Percentiles rank a stretch among this genome's conserved stretches.
These are phyloP conservation scores for Taphrorychus bicolor DNA, from an alignment of 2,888 invertebrate species.

Conservation along the genomic window DNA sequence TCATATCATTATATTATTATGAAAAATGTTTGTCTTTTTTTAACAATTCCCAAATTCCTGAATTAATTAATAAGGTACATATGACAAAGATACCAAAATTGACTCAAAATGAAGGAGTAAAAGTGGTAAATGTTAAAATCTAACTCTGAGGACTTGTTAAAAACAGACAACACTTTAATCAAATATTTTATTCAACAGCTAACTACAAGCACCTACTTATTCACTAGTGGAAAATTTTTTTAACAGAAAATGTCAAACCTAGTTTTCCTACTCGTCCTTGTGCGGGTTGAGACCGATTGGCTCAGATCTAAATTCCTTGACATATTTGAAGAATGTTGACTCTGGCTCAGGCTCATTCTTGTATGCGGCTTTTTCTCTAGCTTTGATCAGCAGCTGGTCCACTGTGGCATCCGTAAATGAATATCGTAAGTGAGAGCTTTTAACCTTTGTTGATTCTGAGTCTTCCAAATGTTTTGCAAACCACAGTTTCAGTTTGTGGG, in stretches of 20 bases:
- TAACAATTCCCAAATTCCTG: too few species aligned
- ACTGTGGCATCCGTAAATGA: constrained; percentile 38
- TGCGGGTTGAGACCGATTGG: not conserved
- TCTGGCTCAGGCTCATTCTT: constrained; percentile 48
- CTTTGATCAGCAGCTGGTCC: constrained; percentile 43
- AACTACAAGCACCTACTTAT: not conserved
- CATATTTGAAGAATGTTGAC: constrained; percentile 45
- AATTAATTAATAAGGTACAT: too few species aligned
- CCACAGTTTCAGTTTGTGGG: not conserved
- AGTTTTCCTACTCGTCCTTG: constrained; percentile 20
- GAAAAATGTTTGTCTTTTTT: too few species aligned
- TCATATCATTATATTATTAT: too few species aligned
- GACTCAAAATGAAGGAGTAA: too few species aligned
- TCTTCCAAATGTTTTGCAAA: constrained; percentile 29
- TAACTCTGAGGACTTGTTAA: too few species aligned
- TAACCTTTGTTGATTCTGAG: constrained; percentile 43
- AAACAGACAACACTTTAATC: not conserved
- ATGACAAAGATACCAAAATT: too few species aligned
- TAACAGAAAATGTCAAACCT: constrained; percentile 26
- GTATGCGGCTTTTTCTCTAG: constrained; percentile 45
- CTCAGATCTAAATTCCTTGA: not conserved
- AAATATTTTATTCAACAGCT: constrained; percentile 8
- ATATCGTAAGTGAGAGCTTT: constrained; percentile 34
- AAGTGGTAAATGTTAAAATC: too few species aligned
- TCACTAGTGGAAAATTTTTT: not conserved